phyloP scores from a whole-genome alignment of 2,797 vertebrate species.

The Emydoidea blandingii region DNA sequence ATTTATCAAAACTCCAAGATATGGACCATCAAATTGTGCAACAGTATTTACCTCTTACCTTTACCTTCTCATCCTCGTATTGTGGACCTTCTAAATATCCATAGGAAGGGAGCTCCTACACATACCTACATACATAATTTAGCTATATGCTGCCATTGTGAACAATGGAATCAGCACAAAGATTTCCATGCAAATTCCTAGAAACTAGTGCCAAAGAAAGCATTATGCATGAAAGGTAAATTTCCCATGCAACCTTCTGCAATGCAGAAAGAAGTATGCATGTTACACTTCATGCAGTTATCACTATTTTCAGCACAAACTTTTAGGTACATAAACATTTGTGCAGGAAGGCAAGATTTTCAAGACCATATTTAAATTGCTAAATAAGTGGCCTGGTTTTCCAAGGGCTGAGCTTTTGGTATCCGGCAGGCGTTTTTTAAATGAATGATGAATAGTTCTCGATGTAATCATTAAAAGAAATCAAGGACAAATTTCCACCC shows the following conservation, averaged over 20 bases:
- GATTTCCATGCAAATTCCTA: not conserved
- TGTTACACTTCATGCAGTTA: not conserved
- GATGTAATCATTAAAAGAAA: not conserved
- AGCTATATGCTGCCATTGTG: fast-evolving
- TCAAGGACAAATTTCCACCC: not conserved
- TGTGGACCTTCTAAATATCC: not conserved
- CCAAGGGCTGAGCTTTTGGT: not conserved
- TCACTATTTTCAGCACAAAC: not conserved
- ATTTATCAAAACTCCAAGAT: not conserved
- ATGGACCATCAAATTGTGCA: not conserved
- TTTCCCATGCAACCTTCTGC: not conserved
- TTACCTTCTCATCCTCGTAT: not conserved
- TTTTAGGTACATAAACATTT: not conserved
- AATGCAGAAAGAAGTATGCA: not conserved
- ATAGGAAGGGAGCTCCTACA: not conserved
- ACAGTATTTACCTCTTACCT: not conserved
- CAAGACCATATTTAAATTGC: not conserved
- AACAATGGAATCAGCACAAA: not conserved
- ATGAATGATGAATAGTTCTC: not conserved
- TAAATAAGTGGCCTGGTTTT: not conserved
- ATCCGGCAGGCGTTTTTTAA: not conserved
- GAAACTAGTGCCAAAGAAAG: not conserved
- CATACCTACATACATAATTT: not conserved
- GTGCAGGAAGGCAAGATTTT: not conserved
- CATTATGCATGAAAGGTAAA: not conserved